phyloP scores from a whole-genome alignment of 2,113 vertebrate genomes.

The Cervus canadensis region DNA sequence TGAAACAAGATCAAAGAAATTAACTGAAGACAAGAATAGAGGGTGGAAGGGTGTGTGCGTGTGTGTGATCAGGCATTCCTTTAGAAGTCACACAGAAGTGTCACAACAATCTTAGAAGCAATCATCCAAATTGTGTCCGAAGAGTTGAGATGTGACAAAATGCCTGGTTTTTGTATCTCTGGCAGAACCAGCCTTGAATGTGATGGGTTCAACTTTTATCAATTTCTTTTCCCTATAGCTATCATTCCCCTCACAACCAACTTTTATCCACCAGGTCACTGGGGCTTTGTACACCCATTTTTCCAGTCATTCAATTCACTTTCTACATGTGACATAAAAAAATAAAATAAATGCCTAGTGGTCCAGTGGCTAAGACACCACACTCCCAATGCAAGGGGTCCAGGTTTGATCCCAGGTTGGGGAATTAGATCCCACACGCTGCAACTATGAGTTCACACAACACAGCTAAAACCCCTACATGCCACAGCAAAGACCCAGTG shows the following conservation, averaged over 20 bases:
- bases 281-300: background rate
- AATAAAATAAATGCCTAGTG: background rate
- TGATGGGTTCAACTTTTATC: background rate
- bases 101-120: background rate
- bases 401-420: background rate
- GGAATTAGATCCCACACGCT: background rate
- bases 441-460: background rate
- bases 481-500: background rate
- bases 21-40: background rate
- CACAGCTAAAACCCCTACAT: background rate
- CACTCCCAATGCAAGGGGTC: background rate
- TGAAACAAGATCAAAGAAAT: background rate
- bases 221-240: background rate
- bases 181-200: background rate
- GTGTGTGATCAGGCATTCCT: background rate
- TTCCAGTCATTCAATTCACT: background rate
- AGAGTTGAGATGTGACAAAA: background rate
- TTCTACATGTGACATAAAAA: background rate
- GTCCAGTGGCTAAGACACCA: background rate
- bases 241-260: accelerated
- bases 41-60: background rate
- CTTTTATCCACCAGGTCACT: background rate
- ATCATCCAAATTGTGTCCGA: background rate
- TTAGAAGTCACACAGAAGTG: background rate
- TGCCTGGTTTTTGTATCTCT: background rate